Percentiles rank a stretch among this genome's conserved stretches.
These are phyloP conservation scores for Vulpes lagopus DNA, from an alignment of 2,113 vertebrate species.

Conservation along the genomic window DNA sequence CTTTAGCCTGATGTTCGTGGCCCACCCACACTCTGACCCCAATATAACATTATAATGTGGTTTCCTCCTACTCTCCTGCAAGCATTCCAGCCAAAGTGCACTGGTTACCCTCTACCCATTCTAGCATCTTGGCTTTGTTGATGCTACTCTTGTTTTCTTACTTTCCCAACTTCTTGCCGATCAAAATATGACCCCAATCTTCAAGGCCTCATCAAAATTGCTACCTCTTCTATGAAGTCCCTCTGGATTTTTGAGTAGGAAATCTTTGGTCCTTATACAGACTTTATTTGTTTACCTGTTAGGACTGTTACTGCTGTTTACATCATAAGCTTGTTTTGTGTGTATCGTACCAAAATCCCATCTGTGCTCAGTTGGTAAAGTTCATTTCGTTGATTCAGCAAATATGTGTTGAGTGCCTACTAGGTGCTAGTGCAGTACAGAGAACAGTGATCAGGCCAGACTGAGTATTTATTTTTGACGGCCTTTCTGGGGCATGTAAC, in stretches of 20 bases:
- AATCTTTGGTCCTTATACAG: not conserved
- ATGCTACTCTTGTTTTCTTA: not conserved
- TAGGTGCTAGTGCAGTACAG: not conserved
- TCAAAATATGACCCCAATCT: not conserved
- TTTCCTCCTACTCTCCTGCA: not conserved
- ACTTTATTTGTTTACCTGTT: not conserved
- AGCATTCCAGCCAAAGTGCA: conserved; percentile 21
- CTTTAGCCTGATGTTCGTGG: conserved; percentile 1
- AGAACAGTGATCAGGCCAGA: not conserved
- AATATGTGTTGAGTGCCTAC: not conserved
- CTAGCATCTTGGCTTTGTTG: conserved; percentile 43
- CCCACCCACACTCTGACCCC: conserved; percentile 39
- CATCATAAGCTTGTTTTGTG: not conserved
- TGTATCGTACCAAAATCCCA: not conserved
- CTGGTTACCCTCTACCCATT: not conserved
- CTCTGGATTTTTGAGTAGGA: conserved; percentile 38
- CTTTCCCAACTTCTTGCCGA: not conserved
- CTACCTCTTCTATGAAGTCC: not conserved
- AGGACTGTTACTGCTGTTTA: not conserved
- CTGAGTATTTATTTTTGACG: not conserved
- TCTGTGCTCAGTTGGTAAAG: not conserved
- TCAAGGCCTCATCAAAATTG: not conserved
- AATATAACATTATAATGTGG: not conserved
- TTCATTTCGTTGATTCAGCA: conserved; percentile 7
- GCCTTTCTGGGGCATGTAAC: too few species aligned